Percentiles rank a stretch among this genome's conserved stretches.
phyloP scores from a whole-genome alignment of 2,888 invertebrate species.

The Athrips mouffetella region DNA sequence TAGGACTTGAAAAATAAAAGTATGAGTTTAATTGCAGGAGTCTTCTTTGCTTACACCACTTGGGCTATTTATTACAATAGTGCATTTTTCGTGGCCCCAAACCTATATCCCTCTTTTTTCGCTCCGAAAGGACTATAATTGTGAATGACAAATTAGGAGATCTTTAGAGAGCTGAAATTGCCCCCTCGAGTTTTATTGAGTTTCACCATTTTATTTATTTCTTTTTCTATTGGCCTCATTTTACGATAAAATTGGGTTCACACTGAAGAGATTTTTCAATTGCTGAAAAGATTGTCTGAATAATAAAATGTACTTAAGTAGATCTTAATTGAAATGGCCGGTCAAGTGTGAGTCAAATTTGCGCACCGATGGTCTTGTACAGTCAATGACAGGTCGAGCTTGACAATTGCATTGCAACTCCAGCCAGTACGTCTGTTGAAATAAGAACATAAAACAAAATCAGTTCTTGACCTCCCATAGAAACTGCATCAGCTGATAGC shows the following conservation, averaged over 20 bases:
- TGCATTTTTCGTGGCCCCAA: conserved; percentile 34
- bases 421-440: too few species aligned
- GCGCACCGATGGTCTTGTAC: too few species aligned
- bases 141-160: conserved; percentile 66
- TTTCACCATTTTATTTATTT: conserved; percentile 34
- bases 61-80: background rate
- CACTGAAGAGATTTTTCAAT: background rate
- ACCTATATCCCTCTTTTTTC: conserved; percentile 35
- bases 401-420: too few species aligned
- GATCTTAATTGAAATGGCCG: too few species aligned
- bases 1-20: too few species aligned
- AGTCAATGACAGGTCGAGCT: too few species aligned
- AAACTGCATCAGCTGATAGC: too few species aligned
- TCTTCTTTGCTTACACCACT: too few species aligned
- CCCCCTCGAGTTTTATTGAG: conserved; percentile 53
- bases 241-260: background rate
- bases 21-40: too few species aligned
- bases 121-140: conserved; percentile 50
- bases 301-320: background rate
- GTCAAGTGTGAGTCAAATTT: too few species aligned
- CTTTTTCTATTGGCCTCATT: background rate
- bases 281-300: background rate
- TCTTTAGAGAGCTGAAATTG: conserved; percentile 51
- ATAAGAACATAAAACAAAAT: too few species aligned
- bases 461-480: too few species aligned